Evolutionary conservation across 1,140 invertebrate genomes (phyloP), one percentile per base, ranked within the genome.

Genomic region (Polypedilum pembai): DNA sequence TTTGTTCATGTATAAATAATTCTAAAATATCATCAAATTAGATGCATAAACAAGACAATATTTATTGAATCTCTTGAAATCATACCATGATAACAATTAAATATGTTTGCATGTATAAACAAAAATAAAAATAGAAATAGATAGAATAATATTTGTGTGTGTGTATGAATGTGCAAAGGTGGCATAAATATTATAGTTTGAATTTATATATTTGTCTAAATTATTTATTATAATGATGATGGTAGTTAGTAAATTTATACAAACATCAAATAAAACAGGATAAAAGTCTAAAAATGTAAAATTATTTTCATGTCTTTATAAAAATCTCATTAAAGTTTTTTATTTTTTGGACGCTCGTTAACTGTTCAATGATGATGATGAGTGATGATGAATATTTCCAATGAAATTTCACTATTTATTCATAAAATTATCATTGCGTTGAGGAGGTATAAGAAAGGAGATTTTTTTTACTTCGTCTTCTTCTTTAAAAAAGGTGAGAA

Each of bases 401-500:
- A 56, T 56, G 45, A 56, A 56, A 56, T 56, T 56, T 56, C 45
- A 56, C 45, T 56, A 56, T 56, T 56, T 56, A 56, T 56, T 56
- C 45, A 56, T 56, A 4, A 56, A 56, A 56, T 56, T 56, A 56
- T 56, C 45, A 56, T 56, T n/a, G 10, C 45, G 45, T 56, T 56
- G 45, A 56, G 45, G 45, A 56, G 45, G 45, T 15, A 56, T n/a
- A n/a, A 56, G n/a, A 56, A 56, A 56, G 45, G 45, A 56, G 45
- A 56, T 56, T 56, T 56, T 45, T 45, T n/a, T 33, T 33, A 33
- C 24, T 33, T 33, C 24, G 24, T 33, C 24, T 33, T 33, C 24
- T 56, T 56, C 15, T 45, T 56, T 56, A 56, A 56, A 56, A 56
- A 56, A 56, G 45, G 45, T 56, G 45, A 56, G 45, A 56, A 56